These are phyloP conservation scores for Heterodera filipjevi DNA, from an alignment of 2,888 invertebrate species.

Conservation along the genomic window DNA sequence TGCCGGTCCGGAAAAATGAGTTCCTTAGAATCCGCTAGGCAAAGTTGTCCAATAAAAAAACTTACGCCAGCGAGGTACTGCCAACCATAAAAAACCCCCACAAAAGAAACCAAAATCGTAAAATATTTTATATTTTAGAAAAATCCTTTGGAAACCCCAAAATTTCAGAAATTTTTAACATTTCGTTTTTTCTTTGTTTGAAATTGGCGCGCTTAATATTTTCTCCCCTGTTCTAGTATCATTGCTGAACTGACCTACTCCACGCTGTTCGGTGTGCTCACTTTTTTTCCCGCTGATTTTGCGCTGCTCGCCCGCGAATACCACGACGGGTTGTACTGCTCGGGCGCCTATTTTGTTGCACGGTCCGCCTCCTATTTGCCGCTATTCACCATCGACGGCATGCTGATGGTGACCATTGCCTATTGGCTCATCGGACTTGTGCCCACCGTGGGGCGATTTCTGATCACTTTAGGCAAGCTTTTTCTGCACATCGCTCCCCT, in stretches of 20 bases:
- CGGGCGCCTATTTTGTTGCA: constrained; percentile 58
- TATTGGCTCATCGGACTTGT: constrained; percentile 83
- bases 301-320: constrained; percentile 88
- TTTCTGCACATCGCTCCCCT: too few species aligned
- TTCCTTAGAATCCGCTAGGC: too few species aligned
- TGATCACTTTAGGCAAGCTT: constrained; percentile 38
- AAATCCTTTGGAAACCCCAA: too few species aligned
- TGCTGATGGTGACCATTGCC: constrained; percentile 80
- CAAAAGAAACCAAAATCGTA: too few species aligned
- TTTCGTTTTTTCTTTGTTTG: constrained; percentile 20
- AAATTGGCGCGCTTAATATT: background rate
- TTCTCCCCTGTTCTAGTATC: background rate
- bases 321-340: constrained; percentile 85
- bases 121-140: too few species aligned
- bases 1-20: too few species aligned
- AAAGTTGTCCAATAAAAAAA: too few species aligned
- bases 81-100: too few species aligned
- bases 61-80: too few species aligned
- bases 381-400: constrained; percentile 80
- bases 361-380: constrained; percentile 69
- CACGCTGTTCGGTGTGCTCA: constrained; percentile 76
- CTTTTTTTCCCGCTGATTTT: constrained; percentile 83
- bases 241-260: constrained; percentile 52
- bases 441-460: constrained; percentile 35
- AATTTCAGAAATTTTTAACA: too few species aligned